Evolutionary conservation across 2,113 vertebrate genomes (phyloP), one percentile per base, ranked within the genome.

Genomic region (Dasyornis broadbenti): DNA sequence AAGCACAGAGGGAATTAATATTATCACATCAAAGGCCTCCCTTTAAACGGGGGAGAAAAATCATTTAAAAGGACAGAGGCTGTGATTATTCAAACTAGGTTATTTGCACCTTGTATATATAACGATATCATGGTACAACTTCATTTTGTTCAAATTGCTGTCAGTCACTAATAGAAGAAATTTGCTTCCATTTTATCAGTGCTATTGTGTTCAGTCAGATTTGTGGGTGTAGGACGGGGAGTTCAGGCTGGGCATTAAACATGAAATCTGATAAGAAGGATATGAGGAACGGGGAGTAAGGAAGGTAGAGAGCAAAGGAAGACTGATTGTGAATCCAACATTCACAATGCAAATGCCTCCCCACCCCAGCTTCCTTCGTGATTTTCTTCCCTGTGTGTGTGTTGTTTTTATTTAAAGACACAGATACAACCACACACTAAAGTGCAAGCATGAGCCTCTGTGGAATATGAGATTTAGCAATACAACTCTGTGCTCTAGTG

Each of bases 41-140:
- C 98, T 98, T 97, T 99, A 98, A 99, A 99, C 98, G 98, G 98
- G 97, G 97, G 96, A 98, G 96, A 98, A 98, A 98, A 98, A 98
- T 99, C 97, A 99, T 99, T 99, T 99, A 99, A 99, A 99, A 98
- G 98, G 99, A 99, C 99, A 98, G 98, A 98, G 98, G 97, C 98
- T 97, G 98, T 98, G 99, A 99, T 99, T 99, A 99, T 99, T 99
- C 98, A 99, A 98, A 99, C 98, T 97, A 98, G 98, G 98, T 98
- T 99, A 99, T 99, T 99, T 99, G 98, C 98, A 97, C 98, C 95
- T 98, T 98, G 97, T 98, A 97, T 98, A 97, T 98, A 97, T 98
- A 98, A 98, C 97, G 97, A 98, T 98, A 98, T 98, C 97, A 97
- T 95, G 96, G 97, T 98, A 99, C 99, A 98, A 99, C 99, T 99